Evolutionary conservation across 2,888 invertebrate species (phyloP), one percentile per base, ranked within the genome.

Genomic region (Cataglyphis cursor): DNA sequence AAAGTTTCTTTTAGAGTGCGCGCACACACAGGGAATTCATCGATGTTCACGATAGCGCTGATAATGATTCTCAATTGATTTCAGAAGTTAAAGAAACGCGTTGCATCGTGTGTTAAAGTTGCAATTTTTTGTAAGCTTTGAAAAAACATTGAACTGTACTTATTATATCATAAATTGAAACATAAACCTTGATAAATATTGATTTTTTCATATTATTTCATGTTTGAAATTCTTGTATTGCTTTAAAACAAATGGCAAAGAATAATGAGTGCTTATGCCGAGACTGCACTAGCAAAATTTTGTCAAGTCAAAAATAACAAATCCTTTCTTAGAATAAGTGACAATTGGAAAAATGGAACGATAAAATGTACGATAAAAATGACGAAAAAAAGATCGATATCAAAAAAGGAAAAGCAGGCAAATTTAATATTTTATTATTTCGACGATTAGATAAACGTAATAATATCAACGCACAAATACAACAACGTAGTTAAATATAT

Each of bases 1-100:
- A 35, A 81, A 81, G 81, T 74, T 73, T 81, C 74, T 81, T 41
- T 73, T 41, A 62, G 24, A 78, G 57, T 31, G 64, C 51, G 28
- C 76, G 57, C 44, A 51, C 51, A 41, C 76, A 57, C 44, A 21
- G 76, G 66, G 66, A 78, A 78, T 78, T 68, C 57, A 41, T 38
- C 31, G 78, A 66, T 41, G 54, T 57, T 78, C 76, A 78, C 41
- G n/a, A 21, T 41, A 68, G 9, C 59, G 35, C 35, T 44, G 31
- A 57, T 44, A 66, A 31, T 12, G 62, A 51, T 74, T 75, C 35
- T 61, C 62, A n/a, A 28, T 41, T 51, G 41, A 51, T 28, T 62
- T 28, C 0, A 41, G 8, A 51, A 81, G 51, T 75, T 62, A 64
- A 28, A 31, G 41, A 24, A 61, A 64, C 18, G 31, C 12, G 18